A percentile compares a stretch with the other conserved stretches of the same genome.
Conservation (phyloP, 2,113 vertebrate genomes). For the Macquaria australasica region DNA sequence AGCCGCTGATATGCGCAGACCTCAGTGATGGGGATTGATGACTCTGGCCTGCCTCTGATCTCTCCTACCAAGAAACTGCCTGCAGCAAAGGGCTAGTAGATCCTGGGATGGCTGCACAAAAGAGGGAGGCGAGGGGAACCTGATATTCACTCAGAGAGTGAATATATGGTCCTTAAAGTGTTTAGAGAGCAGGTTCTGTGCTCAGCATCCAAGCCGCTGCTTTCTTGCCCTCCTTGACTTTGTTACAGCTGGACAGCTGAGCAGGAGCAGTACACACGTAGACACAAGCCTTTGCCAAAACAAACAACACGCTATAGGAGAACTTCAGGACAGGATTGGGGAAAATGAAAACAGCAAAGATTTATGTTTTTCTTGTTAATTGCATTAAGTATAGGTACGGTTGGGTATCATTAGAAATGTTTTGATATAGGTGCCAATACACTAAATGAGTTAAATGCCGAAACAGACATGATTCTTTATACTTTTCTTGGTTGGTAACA, state of each 20-base stretch:
- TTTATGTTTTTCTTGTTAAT: constrained; percentile 32
- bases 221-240: constrained; percentile 49
- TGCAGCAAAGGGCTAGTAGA: constrained; percentile 64
- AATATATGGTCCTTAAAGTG: constrained; percentile 68
- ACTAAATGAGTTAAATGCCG: neutral
- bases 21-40: constrained; percentile 69
- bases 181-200: constrained; percentile 64
- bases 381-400: neutral
- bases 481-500: constrained; percentile 14
- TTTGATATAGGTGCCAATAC: neutral
- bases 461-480: neutral
- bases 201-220: constrained; percentile 54
- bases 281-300: constrained; percentile 52
- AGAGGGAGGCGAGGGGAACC: constrained; percentile 54
- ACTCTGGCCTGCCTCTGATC: constrained; percentile 69
- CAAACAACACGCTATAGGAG: constrained; percentile 50
- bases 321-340: constrained; percentile 23
- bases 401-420: constrained; percentile 2
- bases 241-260: constrained; percentile 64
- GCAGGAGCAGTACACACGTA: constrained; percentile 49
- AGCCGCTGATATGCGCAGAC: constrained; percentile 40
- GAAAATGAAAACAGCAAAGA: constrained; percentile 21
- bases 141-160: constrained; percentile 71
- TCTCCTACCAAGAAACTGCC: constrained; percentile 72
- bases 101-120: constrained; percentile 55